A percentile compares a stretch with the other conserved stretches of the same genome.
These are phyloP conservation scores for Exaiptasia diaphana DNA, from an alignment of 64 coral and sea anemone genomes.

Conservation along the genomic window DNA sequence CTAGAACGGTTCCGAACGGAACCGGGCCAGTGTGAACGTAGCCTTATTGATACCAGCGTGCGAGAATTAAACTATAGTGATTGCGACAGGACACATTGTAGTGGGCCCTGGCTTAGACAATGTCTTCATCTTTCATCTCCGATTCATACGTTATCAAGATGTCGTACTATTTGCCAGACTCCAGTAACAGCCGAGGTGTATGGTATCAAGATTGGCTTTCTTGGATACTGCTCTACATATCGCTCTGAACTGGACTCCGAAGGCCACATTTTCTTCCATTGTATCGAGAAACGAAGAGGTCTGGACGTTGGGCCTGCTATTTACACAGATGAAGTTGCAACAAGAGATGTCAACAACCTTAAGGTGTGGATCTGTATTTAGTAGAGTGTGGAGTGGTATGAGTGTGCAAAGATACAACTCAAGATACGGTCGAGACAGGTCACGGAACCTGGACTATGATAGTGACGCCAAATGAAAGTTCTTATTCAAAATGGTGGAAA, in stretches of 20 bases:
- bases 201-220: slow-evolving; percentile 67
- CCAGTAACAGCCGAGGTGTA: slow-evolving; percentile 44
- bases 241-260: background rate
- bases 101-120: too few relatives aligned
- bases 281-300: slow-evolving; percentile 46
- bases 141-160: too few relatives aligned
- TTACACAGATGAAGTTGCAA: slow-evolving; percentile 42
- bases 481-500: background rate
- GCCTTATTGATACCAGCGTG: too few relatives aligned
- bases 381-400: too few relatives aligned
- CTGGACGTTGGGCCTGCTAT: slow-evolving; percentile 46
- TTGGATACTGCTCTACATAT: slow-evolving; percentile 57
- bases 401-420: too few relatives aligned
- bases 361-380: too few relatives aligned
- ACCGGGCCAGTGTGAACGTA: too few relatives aligned
- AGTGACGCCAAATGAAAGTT: background rate
- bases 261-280: background rate
- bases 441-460: background rate
- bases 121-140: too few relatives aligned
- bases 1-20: too few relatives aligned
- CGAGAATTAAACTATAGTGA: too few relatives aligned
- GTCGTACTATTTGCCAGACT: slow-evolving; percentile 36
- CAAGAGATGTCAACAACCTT: slow-evolving; percentile 52
- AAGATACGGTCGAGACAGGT: background rate
- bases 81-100: too few relatives aligned